Evolutionary conservation across 2,113 vertebrate genomes (phyloP), one percentile per base, ranked within the genome.

Genomic region (Laterallus jamaicensis): DNA sequence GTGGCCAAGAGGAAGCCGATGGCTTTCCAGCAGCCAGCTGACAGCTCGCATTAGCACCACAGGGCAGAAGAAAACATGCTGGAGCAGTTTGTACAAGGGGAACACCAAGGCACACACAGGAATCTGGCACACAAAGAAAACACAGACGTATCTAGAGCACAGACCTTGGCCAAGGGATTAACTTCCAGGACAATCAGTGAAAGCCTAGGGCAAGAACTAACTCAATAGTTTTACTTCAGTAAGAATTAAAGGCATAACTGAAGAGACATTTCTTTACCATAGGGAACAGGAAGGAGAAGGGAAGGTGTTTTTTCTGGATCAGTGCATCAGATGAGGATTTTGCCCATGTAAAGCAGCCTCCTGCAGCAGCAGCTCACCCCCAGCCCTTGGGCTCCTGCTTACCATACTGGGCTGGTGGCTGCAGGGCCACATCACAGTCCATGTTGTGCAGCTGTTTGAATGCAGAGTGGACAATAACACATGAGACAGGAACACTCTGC

Each of bases 341-440:
- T 32, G 32, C 13, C 10, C 5, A 2, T 1, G 1, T 40, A n/a
- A 68, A 55, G 35, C n/a, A 39, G 2, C 20, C 15, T 87, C 19
- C 24, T 1, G 1, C 11, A 62, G 47, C 2, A 2, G 21, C 5
- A 2, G 24, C 39, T 47, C 24, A 19, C 35, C 35, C 28, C 52
- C 52, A 54, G 52, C 12, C 18, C 39, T 6, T 8, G 47, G 29
- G 35, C 15, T 88, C 44, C 49, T 2, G 2, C 90, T 90, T 52
- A 75, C 84, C 11, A 2, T 52, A 42, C 22, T 7, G 47, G 21
- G 86, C 76, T 6, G 37, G 52, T 49, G 39, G 31, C 60, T 88
- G 77, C 39, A 80, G 32, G 31, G 56, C 75, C 28, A 87, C 22
- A 1, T 86, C 49, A 1, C 68, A 86, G 16, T 63, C 52, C 75